These are phyloP conservation scores for Solea senegalensis DNA, from an alignment of 2,113 vertebrate genomes.

Conservation along the genomic window DNA sequence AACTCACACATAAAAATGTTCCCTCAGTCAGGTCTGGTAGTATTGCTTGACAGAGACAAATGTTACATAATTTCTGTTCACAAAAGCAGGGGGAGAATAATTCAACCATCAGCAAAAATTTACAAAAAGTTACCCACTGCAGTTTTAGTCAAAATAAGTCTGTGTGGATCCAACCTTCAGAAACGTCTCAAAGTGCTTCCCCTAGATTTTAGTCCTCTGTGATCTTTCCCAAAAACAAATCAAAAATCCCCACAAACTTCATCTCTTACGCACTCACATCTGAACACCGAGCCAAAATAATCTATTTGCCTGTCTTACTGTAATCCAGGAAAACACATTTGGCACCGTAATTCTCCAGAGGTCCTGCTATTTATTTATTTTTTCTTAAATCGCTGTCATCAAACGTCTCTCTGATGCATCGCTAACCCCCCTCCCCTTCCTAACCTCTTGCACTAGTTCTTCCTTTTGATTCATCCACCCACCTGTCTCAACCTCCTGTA, in stretches of 20 bases:
- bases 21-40: too few relatives aligned
- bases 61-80: too few relatives aligned
- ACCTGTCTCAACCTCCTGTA: conserved; percentile 8
- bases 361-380: background rate
- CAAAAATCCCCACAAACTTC: background rate
- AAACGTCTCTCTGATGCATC: conserved; percentile 10
- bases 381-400: conserved; percentile 14
- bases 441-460: background rate
- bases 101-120: too few relatives aligned
- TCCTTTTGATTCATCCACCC: conserved; percentile 10
- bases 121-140: too few relatives aligned
- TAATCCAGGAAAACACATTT: conserved; percentile 51
- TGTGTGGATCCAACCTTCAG: too few relatives aligned
- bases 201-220: background rate
- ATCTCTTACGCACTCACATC: background rate
- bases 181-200: too few relatives aligned
- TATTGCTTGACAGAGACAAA: too few relatives aligned
- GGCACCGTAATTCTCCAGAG: conserved; percentile 28
- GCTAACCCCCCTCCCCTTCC: background rate
- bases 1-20: too few relatives aligned
- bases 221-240: conserved; percentile 2
- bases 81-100: too few relatives aligned
- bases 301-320: conserved; percentile 20
- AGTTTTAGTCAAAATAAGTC: too few relatives aligned
- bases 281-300: background rate